Evolutionary conservation across 2,888 invertebrate genomes (phyloP).

Genomic region (Ceriagrion tenellum): DNA sequence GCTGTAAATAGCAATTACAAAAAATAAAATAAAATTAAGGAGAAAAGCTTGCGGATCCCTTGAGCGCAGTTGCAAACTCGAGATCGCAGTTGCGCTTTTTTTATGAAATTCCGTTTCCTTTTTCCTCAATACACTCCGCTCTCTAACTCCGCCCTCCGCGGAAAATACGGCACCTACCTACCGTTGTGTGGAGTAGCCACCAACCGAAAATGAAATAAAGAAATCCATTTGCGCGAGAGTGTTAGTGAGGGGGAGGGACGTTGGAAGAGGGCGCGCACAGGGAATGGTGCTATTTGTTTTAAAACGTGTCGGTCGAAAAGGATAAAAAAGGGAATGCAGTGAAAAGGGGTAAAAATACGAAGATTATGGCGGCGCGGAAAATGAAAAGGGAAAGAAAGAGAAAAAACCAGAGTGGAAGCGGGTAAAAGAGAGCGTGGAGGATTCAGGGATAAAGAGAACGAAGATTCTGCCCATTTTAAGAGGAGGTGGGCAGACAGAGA

Average conservation of each 20-base stretch:
- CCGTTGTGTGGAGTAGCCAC: neutral
- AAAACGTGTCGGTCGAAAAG: conserved; percentile 16
- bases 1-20: neutral
- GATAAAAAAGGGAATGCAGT: neutral
- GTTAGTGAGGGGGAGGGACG: neutral
- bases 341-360: neutral
- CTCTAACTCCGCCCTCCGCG: neutral
- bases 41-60: neutral
- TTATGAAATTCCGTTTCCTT: neutral
- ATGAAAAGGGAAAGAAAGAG: neutral
- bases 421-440: neutral
- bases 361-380: neutral
- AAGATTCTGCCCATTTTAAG: neutral
- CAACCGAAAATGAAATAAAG: neutral
- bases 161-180: neutral
- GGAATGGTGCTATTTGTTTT: conserved; percentile 17
- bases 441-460: neutral
- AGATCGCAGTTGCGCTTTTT: neutral
- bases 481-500: neutral
- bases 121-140: neutral
- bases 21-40: neutral
- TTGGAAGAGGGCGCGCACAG: neutral
- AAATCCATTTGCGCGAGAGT: neutral
- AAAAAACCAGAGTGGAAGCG: neutral
- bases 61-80: conserved; percentile 1